These are phyloP conservation scores for Riparia riparia DNA, from an alignment of 2,113 vertebrate genomes.

Conservation along the genomic window DNA sequence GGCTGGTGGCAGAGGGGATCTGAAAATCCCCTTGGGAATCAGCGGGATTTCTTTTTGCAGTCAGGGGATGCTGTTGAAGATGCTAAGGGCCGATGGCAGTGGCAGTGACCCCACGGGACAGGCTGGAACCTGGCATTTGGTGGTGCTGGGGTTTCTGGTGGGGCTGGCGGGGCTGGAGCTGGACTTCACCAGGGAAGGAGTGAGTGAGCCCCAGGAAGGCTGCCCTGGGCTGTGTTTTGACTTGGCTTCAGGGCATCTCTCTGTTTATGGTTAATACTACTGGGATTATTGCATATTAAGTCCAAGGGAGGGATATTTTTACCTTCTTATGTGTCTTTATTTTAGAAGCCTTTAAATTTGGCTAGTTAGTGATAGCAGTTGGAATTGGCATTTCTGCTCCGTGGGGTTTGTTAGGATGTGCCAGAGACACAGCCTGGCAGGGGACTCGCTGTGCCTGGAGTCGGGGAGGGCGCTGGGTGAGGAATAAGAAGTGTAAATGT, in stretches of 20 bases:
- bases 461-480: accelerated
- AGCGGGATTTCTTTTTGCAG: not conserved
- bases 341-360: not conserved
- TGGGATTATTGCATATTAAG: not conserved
- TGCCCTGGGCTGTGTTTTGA: not conserved
- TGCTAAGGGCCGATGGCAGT: not conserved
- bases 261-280: not conserved
- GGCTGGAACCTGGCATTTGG: not conserved
- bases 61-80: accelerated
- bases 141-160: not conserved
- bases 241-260: not conserved
- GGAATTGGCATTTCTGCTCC: not conserved
- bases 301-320: not conserved
- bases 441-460: accelerated
- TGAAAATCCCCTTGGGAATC: not conserved
- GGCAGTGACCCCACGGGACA: accelerated
- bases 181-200: not conserved
- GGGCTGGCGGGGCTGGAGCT: not conserved
- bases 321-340: not conserved
- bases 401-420: not conserved
- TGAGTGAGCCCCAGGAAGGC: not conserved
- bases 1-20: not conserved
- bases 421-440: not conserved
- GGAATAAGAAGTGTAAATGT: not conserved
- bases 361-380: not conserved